A percentile compares a stretch with the other conserved stretches of the same genome.
These are phyloP conservation scores for Helicoverpa armigera DNA, from an alignment of 1,140 invertebrate species.

Conservation along the genomic window DNA sequence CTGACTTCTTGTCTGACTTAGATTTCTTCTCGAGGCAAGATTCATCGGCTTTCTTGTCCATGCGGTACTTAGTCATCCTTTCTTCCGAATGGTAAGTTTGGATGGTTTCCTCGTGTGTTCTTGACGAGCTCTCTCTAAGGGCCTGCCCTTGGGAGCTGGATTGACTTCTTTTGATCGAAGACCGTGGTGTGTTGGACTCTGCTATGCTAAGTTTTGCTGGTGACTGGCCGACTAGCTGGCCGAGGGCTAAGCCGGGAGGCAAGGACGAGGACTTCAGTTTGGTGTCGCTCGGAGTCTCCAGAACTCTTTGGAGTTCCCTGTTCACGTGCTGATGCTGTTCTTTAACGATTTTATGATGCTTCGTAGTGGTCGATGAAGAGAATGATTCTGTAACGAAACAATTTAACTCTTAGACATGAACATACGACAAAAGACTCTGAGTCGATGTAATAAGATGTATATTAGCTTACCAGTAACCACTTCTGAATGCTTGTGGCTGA, in stretches of 20 bases:
- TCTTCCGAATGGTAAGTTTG: slow-evolving; percentile 73
- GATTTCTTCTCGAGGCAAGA: slow-evolving; percentile 84
- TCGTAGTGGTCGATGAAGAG: slow-evolving; percentile 83
- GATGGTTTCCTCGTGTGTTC: slow-evolving; percentile 57
- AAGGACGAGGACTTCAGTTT: slow-evolving; percentile 90
- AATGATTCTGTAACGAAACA: slow-evolving; percentile 78
- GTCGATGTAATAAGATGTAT: neutral
- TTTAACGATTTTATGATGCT: slow-evolving; percentile 78
- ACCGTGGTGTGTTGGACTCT: slow-evolving; percentile 74
- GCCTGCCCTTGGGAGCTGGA: slow-evolving; percentile 84
- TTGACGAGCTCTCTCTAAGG: slow-evolving; percentile 71
- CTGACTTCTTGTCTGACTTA: slow-evolving; percentile 85
- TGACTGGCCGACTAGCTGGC: slow-evolving; percentile 78
- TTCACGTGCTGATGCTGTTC: slow-evolving; percentile 77
- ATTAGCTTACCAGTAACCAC: slow-evolving; percentile 79
- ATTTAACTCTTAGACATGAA: slow-evolving; percentile 15
- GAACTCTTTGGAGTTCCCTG: slow-evolving; percentile 75
- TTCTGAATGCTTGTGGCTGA: slow-evolving; percentile 77
- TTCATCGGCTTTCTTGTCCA: slow-evolving; percentile 82
- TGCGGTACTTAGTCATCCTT: slow-evolving; percentile 72
- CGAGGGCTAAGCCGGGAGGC: slow-evolving; percentile 88
- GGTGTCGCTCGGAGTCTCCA: slow-evolving; percentile 83
- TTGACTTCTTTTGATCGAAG: slow-evolving; percentile 83
- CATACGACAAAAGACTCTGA: neutral
- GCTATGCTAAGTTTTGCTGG: slow-evolving; percentile 84